Evolutionary conservation across 1,140 invertebrate genomes (phyloP).

Genomic region (Pseudomyrmex gracilis): DNA sequence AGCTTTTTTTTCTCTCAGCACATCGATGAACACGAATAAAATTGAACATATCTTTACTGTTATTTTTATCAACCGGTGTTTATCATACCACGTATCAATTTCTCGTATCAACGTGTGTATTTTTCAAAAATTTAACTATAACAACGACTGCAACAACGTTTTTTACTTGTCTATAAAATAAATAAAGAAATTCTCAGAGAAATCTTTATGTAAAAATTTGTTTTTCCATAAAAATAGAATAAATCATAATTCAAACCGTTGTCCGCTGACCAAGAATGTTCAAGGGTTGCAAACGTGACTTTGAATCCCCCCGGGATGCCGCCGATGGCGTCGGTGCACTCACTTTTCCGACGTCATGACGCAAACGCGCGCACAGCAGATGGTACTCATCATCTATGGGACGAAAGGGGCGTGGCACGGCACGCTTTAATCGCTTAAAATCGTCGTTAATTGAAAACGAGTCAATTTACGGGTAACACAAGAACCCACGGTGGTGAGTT

Average conservation of each 20-base stretch:
- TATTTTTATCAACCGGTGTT: too few relatives aligned
- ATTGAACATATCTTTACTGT: too few relatives aligned
- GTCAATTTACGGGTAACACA: constrained; percentile 69
- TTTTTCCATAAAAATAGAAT: too few relatives aligned
- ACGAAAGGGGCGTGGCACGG: constrained; percentile 57
- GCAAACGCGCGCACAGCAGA: constrained; percentile 61
- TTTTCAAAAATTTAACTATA: neutral
- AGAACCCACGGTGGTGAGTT: constrained; percentile 19
- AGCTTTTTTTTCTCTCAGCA: neutral
- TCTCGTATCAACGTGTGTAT: neutral
- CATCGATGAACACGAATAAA: neutral
- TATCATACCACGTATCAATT: neutral
- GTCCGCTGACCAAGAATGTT: neutral
- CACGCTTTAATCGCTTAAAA: constrained; percentile 68
- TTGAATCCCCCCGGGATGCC: neutral
- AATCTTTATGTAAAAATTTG: too few relatives aligned
- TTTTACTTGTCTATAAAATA: too few relatives aligned
- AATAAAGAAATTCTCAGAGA: too few relatives aligned
- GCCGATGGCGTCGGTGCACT: constrained; percentile 19
- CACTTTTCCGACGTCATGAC: constrained; percentile 63
- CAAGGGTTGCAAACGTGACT: neutral
- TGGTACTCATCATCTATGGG: constrained; percentile 65
- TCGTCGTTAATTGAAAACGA: constrained; percentile 73
- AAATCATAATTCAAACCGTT: constrained; percentile 1
- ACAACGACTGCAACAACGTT: too few relatives aligned